A percentile compares a stretch with the other conserved stretches of the same genome.
These are phyloP conservation scores for Paracanthobrama guichenoti DNA, from an alignment of 2,113 vertebrate species.

Conservation along the genomic window DNA sequence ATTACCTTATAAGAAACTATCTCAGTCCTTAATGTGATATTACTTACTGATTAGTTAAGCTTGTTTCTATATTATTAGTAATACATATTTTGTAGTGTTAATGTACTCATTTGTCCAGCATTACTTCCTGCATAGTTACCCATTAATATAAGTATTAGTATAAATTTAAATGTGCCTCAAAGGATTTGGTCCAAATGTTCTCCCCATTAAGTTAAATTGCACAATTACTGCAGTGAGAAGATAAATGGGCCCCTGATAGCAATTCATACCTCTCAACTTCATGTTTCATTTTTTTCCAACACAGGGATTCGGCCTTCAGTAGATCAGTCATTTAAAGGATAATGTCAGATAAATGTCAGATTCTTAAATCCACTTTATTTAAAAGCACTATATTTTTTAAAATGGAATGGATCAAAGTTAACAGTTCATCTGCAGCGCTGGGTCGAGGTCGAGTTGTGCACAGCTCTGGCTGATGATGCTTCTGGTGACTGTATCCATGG, in stretches of 20 bases:
- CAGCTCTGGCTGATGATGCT: constrained; percentile 32
- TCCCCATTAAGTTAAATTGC: background rate
- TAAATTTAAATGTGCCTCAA: background rate
- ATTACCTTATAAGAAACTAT: too few relatives aligned
- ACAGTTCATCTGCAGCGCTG: background rate
- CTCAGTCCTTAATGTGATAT: too few relatives aligned
- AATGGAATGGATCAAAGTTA: background rate
- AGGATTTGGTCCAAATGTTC: background rate
- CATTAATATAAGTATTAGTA: background rate
- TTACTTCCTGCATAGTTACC: too few relatives aligned
- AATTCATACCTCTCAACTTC: constrained; percentile 4
- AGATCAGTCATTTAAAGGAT: background rate
- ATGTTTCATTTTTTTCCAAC: constrained; percentile 13
- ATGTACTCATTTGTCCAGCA: too few relatives aligned
- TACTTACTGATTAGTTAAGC: too few relatives aligned
- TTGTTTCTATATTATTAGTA: too few relatives aligned
- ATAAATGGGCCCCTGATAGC: background rate
- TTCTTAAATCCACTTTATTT: constrained; percentile 3
- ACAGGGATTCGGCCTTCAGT: constrained; percentile 22
- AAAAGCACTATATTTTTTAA: background rate
- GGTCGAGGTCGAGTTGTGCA: constrained; percentile 10
- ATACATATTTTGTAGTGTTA: too few relatives aligned
- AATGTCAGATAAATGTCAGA: background rate
- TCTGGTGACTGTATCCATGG: constrained; percentile 36
- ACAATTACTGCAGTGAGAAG: background rate